phyloP scores from a whole-genome alignment of 2,797 vertebrate species.

The Clangula hyemalis region DNA sequence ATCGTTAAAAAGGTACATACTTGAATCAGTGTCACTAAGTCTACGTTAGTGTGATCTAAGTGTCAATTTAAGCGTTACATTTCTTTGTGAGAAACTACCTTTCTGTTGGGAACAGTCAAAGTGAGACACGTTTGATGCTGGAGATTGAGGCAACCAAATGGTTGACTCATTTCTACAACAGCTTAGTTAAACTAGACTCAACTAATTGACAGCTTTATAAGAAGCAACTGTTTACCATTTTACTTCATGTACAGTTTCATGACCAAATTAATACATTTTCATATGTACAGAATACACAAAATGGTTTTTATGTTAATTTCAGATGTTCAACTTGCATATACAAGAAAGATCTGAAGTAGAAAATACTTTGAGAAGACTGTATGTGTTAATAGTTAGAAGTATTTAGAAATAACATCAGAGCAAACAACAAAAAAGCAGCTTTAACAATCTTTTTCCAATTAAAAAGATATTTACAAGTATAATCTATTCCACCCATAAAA shows the following conservation, averaged over 20 bases:
- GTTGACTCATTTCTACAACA: neutral
- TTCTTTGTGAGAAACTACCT: neutral
- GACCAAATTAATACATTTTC: neutral
- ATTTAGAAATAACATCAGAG: conserved; percentile 10
- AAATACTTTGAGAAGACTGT: neutral
- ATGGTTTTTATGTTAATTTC: neutral
- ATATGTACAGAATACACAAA: neutral
- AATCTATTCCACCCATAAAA: neutral
- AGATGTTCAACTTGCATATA: neutral
- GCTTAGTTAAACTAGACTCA: neutral
- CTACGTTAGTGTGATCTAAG: fast-evolving
- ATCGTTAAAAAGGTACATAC: neutral
- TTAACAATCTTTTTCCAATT: neutral
- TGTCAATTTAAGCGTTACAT: neutral
- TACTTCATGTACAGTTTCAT: neutral
- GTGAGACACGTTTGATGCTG: neutral
- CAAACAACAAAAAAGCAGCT: neutral
- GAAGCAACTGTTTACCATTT: neutral
- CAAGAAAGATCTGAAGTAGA: neutral
- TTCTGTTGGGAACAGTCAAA: neutral
- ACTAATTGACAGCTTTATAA: neutral
- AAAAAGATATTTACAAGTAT: neutral
- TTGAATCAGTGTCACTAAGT: neutral
- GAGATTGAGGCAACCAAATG: neutral
- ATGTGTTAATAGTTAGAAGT: neutral